Conservation (phyloP, 2,888 invertebrate species). For the Coleophora deauratella region DNA sequence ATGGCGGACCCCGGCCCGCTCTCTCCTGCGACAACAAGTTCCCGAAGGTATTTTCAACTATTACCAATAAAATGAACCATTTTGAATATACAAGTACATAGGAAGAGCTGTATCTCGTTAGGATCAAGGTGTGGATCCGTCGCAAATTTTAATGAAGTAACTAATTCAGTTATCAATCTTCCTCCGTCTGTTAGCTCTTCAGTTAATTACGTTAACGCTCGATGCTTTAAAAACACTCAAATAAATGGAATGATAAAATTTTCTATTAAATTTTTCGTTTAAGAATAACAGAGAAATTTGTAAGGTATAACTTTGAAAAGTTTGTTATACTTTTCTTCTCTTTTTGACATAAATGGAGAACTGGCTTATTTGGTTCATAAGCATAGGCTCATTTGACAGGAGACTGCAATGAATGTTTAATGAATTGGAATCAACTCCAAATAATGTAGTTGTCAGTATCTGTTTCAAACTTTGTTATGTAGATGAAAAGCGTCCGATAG, state of each 20-base stretch:
- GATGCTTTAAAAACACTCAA: too few species aligned
- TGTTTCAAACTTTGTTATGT: conserved; percentile 47
- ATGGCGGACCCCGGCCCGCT: conserved; percentile 36
- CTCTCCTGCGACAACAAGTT: conserved; percentile 26
- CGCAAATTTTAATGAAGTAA: background rate
- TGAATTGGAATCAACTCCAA: conserved; percentile 21
- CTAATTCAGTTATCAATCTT: background rate
- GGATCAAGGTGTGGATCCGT: background rate
- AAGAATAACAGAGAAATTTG: too few species aligned
- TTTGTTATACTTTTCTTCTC: too few species aligned
- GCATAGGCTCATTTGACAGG: too few species aligned
- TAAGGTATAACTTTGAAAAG: too few species aligned
- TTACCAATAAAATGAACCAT: conserved; percentile 1
- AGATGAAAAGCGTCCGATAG: conserved; percentile 54
- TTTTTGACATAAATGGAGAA: too few species aligned
- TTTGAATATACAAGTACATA: too few species aligned
- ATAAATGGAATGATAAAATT: too few species aligned
- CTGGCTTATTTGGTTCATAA: too few species aligned
- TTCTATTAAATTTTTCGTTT: too few species aligned
- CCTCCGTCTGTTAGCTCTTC: background rate
- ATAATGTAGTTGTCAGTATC: conserved; percentile 34
- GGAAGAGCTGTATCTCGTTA: background rate
- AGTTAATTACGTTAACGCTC: too few species aligned
- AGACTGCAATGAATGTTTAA: too few species aligned
- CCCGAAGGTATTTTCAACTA: conserved; percentile 4